Conservation (phyloP, 2,113 vertebrate genomes). For the Pachycephala philippinensis region DNA sequence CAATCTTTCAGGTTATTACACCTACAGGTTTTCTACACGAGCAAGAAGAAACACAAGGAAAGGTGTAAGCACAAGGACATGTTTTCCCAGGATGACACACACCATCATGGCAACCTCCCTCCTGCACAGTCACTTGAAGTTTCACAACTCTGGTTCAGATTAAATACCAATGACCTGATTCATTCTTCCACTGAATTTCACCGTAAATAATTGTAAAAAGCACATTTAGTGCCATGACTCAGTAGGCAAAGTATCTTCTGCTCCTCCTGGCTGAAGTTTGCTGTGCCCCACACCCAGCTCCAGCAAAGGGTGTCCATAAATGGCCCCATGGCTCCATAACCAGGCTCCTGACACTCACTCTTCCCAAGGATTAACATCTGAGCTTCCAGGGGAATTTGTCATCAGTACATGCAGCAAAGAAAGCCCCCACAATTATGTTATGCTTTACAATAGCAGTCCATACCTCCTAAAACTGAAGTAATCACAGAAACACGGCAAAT, state of each 20-base stretch:
- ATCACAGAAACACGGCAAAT: accelerated
- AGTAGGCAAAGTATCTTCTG: neutral
- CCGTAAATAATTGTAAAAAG: neutral
- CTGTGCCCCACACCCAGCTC: neutral
- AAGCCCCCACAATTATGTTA: neutral
- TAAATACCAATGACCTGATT: conserved; percentile 8
- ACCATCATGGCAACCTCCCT: neutral
- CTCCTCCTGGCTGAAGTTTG: neutral
- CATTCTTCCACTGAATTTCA: neutral
- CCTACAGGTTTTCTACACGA: neutral
- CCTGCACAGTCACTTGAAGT: neutral
- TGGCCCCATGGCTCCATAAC: neutral
- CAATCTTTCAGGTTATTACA: neutral
- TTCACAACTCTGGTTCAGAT: neutral
- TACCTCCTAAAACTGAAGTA: neutral
- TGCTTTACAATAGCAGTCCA: neutral
- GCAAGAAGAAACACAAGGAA: neutral
- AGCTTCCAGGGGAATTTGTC: neutral
- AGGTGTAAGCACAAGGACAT: neutral
- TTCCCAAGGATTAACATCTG: neutral
- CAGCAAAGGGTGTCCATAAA: neutral
- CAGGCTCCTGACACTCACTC: neutral
- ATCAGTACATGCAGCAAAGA: neutral
- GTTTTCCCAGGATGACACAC: neutral
- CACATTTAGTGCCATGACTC: neutral